Evolutionary conservation across 2,888 invertebrate species (phyloP).

Genomic region (Argyresthia albistria): DNA sequence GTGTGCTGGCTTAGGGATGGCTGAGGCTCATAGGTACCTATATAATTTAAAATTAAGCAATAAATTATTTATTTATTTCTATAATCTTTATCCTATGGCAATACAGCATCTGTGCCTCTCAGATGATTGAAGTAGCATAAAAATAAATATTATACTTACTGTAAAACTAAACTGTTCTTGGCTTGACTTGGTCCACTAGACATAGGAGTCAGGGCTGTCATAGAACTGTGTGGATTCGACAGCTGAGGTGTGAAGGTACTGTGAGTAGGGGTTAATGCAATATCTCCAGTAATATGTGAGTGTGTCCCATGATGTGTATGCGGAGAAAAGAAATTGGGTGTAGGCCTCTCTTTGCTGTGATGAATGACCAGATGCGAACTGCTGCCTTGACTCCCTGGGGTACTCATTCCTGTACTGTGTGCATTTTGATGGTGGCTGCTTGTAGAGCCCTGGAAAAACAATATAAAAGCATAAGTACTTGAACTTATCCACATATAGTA

Average conservation of each 20-base stretch:
- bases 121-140: background rate
- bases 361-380: background rate
- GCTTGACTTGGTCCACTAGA: slow-evolving; percentile 70
- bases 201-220: slow-evolving; percentile 64
- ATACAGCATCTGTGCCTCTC: no score
- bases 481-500: no score
- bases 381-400: background rate
- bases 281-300: slow-evolving; percentile 38
- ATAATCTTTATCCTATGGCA: no score
- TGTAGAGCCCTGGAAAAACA: no score
- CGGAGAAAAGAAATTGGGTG: background rate
- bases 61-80: no score
- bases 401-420: no score
- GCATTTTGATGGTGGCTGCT: no score
- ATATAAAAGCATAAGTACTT: no score
- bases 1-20: no score
- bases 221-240: slow-evolving; percentile 68
- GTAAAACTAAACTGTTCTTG: slow-evolving; percentile 73
- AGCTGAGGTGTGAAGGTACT: slow-evolving; percentile 44
- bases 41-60: no score
- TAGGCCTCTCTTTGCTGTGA: background rate
- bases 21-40: no score
- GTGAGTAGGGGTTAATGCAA: slow-evolving; percentile 53
- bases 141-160: slow-evolving; percentile 56
- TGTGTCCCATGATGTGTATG: slow-evolving; percentile 13